Percentiles rank a stretch among this genome's conserved stretches.
Conservation (phyloP, 2,888 invertebrate genomes). For the Hyposoter didymator region DNA sequence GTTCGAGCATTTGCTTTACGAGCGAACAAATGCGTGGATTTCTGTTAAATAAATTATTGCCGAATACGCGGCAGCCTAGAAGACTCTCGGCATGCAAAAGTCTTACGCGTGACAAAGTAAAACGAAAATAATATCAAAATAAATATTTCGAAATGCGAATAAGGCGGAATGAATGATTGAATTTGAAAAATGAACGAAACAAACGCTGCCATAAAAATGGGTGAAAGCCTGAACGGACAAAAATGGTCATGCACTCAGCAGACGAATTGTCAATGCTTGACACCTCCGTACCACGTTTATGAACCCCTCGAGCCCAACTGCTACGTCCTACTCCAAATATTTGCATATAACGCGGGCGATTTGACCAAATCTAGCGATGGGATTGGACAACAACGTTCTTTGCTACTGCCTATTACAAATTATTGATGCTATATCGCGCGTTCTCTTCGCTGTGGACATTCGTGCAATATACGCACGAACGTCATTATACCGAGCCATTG, state of each 20-base stretch:
- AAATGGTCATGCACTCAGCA: constrained; percentile 75
- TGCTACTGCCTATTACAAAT: constrained; percentile 52
- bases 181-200: constrained; percentile 6
- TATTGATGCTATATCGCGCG: constrained; percentile 7
- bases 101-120: background rate
- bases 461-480: constrained; percentile 29
- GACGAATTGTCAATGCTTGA: constrained; percentile 81
- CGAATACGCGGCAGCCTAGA: background rate
- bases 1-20: background rate
- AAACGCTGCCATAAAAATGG: constrained; percentile 2
- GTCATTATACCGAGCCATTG: constrained; percentile 29
- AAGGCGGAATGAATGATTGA: background rate
- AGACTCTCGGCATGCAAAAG: background rate
- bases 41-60: constrained; percentile 18
- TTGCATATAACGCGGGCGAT: constrained; percentile 75
- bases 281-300: constrained; percentile 76
- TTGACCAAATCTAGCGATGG: constrained; percentile 70
- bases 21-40: background rate
- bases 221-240: constrained; percentile 72
- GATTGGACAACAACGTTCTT: constrained; percentile 31
- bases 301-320: constrained; percentile 36
- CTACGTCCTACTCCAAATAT: constrained; percentile 77
- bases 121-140: too few relatives aligned
- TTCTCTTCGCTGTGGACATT: background rate
- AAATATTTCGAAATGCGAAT: background rate